Base-by-base conservation (phyloP, 2,888 invertebrate genomes). In the Sinentomon sp. region DNA sequence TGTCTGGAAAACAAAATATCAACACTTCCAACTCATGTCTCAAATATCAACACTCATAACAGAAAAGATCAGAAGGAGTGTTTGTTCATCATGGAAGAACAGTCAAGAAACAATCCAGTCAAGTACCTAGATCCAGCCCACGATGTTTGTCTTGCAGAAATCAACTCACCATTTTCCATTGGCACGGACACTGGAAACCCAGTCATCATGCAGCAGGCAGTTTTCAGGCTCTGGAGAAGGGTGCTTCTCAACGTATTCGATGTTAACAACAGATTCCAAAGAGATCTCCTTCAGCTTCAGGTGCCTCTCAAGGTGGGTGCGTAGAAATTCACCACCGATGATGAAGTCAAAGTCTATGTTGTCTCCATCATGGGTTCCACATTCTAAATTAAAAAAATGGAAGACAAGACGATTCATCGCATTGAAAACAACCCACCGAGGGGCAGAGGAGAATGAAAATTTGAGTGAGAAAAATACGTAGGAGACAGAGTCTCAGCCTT, bases 181-280 rank as follows among this genome's bases (percentile, higher is more conserved):
- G 24, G 67, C 61, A 44, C 73, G 68, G 1, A 87, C 69, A 26
- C 78, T 67, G 14, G 83, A 74, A n/a, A 94, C 83, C 94, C 94
- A 97, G 51, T 97, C 94, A 54, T 92, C 85, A 47, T 92, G 89
- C 51, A 80, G 63, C 41, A 94, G 59, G 50, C 82, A 80, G 51
- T 87, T 77, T 49, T 82, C 69, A 1, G 92, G 89, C 46, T 77
- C 67, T 0, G 94, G 94, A 1, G 89, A 73, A 9, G 87, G 80
- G 43, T 74, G 71, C 43, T 76, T 66, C 50, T 82, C 76, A 16
- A 92, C 59, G 55, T 92, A 94, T 54, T 94, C 92, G 31, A 94
- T 63, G 41, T 78, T 73, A 41, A 92, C 57, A 7, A 78, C 72
- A 33, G 67, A 65, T 60, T 94, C 92, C 30, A 69, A 68, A 1